Conservation (phyloP, 2,113 vertebrate genomes). For the Poeciliopsis retropinna region DNA sequence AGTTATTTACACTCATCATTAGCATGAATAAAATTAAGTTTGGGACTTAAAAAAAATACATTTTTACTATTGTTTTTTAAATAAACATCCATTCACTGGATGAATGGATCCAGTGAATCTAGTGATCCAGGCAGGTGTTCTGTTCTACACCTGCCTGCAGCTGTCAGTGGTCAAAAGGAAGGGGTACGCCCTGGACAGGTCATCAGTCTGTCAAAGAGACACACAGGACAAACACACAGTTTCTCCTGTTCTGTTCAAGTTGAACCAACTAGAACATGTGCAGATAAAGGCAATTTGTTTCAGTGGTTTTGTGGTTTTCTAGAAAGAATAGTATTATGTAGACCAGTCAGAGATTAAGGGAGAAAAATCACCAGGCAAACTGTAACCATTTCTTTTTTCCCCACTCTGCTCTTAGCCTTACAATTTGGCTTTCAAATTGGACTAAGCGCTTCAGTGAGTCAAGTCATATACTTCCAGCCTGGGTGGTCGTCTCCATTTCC, state of each 20-base stretch:
- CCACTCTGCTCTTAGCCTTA: slow-evolving; percentile 67
- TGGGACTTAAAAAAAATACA: not conserved
- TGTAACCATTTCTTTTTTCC: slow-evolving; percentile 64
- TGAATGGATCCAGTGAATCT: no score
- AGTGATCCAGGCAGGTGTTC: no score
- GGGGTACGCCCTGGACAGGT: not conserved
- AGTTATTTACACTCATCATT: not conserved
- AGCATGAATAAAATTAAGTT: not conserved
- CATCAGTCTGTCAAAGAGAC: not conserved
- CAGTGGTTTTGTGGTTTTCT: slow-evolving; percentile 45
- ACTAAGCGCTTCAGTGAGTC: slow-evolving; percentile 76
- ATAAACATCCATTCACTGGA: not conserved
- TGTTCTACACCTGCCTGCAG: not conserved
- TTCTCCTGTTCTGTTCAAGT: slow-evolving; percentile 67
- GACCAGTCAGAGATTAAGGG: slow-evolving; percentile 64
- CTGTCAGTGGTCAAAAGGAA: no score
- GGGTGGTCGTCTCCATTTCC: slow-evolving; percentile 76
- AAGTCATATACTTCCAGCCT: slow-evolving; percentile 72
- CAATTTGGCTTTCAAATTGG: slow-evolving; percentile 81
- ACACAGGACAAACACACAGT: not conserved
- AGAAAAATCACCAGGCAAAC: slow-evolving; percentile 69
- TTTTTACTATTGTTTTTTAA: not conserved
- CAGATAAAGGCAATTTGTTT: slow-evolving; percentile 44
- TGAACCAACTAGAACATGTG: slow-evolving; percentile 44
- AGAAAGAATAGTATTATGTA: slow-evolving; percentile 57